Percentiles rank a stretch among this genome's conserved stretches.
Conservation (phyloP, 2,113 vertebrate genomes). For the Corythaixoides concolor region DNA sequence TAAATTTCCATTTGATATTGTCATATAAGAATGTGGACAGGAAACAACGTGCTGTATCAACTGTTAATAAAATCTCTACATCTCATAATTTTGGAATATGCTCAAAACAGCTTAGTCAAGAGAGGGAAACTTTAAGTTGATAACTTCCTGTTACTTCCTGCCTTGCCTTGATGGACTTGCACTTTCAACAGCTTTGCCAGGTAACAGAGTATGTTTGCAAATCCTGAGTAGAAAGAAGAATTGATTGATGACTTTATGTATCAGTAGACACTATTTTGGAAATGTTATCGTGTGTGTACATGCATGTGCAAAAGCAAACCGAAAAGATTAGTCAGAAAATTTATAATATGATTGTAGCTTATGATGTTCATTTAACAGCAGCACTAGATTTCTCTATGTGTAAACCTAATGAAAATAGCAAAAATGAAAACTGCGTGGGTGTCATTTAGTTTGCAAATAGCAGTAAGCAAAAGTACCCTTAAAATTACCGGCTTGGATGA, state of each 20-base stretch:
- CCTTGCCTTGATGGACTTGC: background rate
- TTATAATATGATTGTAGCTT: background rate
- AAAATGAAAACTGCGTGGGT: background rate
- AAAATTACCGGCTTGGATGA: background rate
- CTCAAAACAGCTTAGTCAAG: background rate
- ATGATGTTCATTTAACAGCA: background rate
- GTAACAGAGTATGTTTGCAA: background rate
- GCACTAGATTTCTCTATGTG: background rate
- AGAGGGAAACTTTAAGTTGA: background rate
- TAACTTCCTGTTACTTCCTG: background rate
- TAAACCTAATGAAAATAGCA: background rate
- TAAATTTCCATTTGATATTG: background rate
- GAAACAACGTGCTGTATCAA: background rate
- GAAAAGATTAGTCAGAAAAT: background rate
- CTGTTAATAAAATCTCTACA: background rate
- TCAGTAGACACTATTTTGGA: background rate
- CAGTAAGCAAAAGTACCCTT: background rate
- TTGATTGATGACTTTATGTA: background rate
- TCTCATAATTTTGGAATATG: background rate
- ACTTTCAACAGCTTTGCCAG: background rate
- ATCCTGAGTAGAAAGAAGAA: background rate
- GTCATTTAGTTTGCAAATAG: background rate
- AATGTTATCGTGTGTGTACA: rapidly evolving
- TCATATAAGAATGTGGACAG: background rate
- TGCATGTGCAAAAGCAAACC: background rate